These are phyloP conservation scores for Chaetura pelagica DNA, from an alignment of 2,113 vertebrate genomes.

Conservation along the genomic window DNA sequence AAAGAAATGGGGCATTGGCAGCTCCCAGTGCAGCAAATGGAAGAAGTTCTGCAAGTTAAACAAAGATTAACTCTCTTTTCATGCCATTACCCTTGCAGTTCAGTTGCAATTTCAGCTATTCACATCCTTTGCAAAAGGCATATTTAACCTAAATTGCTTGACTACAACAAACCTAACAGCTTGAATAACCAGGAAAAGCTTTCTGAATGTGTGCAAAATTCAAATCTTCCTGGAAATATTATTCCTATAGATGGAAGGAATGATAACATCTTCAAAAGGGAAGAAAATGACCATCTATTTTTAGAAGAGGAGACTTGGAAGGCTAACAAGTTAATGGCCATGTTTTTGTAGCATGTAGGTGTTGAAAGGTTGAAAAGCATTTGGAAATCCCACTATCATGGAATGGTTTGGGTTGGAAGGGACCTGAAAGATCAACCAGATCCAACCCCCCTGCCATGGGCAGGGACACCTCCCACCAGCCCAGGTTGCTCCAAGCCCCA, in stretches of 20 bases:
- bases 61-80: constrained; percentile 67
- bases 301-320: neutral
- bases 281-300: neutral
- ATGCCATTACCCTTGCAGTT: constrained; percentile 50
- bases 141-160: constrained; percentile 32
- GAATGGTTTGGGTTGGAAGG: too few relatives aligned
- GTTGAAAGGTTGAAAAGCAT: neutral
- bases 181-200: neutral
- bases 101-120: constrained; percentile 40
- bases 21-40: neutral
- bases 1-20: constrained; percentile 38
- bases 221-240: neutral
- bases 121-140: constrained; percentile 15
- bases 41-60: constrained; percentile 61
- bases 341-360: fast-evolving
- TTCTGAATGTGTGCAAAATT: neutral
- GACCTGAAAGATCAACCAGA: too few relatives aligned
- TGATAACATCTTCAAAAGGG: neutral
- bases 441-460: too few relatives aligned
- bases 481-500: too few relatives aligned
- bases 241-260: neutral
- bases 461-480: too few relatives aligned
- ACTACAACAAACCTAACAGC: neutral
- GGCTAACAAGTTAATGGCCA: neutral
- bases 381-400: neutral